Conservation (phyloP, 1,140 invertebrate species). For the Saxidomus purpurata region DNA sequence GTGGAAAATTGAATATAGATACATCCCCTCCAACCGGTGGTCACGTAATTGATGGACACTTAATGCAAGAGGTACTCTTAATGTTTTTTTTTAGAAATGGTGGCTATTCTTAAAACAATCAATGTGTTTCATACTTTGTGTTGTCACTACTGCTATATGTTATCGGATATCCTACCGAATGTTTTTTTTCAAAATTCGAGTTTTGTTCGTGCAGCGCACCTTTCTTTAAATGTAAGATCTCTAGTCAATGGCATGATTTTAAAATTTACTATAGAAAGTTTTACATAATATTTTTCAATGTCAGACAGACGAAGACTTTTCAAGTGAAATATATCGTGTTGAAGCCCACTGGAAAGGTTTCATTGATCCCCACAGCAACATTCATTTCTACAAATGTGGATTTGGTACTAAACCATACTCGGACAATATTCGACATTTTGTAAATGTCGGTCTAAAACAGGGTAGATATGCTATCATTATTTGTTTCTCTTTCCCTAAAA, state of each 20-base stretch:
- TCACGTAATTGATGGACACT: not conserved
- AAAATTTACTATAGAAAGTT: too few species aligned
- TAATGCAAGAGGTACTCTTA: not conserved
- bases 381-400: conserved; percentile 65
- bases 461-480: too few species aligned
- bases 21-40: not conserved
- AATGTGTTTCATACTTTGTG: too few species aligned
- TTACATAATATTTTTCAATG: too few species aligned
- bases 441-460: conserved; percentile 55
- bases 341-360: conserved; percentile 71
- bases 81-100: too few species aligned
- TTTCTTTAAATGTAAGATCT: too few species aligned
- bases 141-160: too few species aligned
- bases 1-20: not conserved
- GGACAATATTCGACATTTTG: conserved; percentile 26
- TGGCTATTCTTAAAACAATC: too few species aligned
- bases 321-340: not conserved
- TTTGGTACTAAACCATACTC: conserved; percentile 48
- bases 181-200: too few species aligned
- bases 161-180: too few species aligned
- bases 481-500: too few species aligned
- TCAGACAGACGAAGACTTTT: conserved; percentile 36
- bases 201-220: too few species aligned
- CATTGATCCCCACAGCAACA: conserved; percentile 69
- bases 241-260: not conserved